Evolutionary conservation across 2,113 vertebrate species (phyloP).

Genomic region (Myodes glareolus): DNA sequence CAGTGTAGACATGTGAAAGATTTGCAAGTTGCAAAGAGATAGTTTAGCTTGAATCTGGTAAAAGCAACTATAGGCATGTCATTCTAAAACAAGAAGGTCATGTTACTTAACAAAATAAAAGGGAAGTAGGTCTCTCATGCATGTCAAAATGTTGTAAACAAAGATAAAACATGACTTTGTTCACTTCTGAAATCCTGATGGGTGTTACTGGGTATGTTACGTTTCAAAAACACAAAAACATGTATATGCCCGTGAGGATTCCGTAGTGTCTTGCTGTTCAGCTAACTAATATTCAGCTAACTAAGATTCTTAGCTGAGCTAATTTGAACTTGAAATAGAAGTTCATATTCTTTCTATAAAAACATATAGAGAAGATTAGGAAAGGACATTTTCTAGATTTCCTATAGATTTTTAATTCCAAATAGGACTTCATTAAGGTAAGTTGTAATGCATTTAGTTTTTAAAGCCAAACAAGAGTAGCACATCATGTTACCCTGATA

Average conservation of each 20-base stretch:
- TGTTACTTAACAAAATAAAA: conserved; percentile 50
- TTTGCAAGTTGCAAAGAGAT: neutral
- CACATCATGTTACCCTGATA: neutral
- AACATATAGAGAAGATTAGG: neutral
- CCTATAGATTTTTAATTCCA: neutral
- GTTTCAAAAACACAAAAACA: conserved; percentile 20
- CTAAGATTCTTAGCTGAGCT: neutral
- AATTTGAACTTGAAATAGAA: neutral
- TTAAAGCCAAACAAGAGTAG: conserved; percentile 46
- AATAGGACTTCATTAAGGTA: conserved; percentile 12
- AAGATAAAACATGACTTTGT: conserved; percentile 24
- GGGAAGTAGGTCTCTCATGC: neutral
- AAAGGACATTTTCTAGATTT: neutral
- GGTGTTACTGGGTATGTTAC: neutral
- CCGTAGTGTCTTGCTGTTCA: conserved; percentile 18
- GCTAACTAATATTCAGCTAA: neutral
- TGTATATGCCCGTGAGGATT: neutral
- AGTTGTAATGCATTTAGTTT: neutral
- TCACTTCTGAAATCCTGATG: conserved; percentile 20
- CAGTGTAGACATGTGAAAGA: neutral
- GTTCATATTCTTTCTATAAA: neutral
- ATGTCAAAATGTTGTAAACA: conserved; percentile 10
- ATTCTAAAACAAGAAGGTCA: conserved; percentile 41
- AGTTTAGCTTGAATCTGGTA: conserved; percentile 16
- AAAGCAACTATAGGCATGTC: neutral